These are phyloP conservation scores for Papilio polyxenes DNA, from an alignment of 1,140 invertebrate genomes.

Conservation along the genomic window DNA sequence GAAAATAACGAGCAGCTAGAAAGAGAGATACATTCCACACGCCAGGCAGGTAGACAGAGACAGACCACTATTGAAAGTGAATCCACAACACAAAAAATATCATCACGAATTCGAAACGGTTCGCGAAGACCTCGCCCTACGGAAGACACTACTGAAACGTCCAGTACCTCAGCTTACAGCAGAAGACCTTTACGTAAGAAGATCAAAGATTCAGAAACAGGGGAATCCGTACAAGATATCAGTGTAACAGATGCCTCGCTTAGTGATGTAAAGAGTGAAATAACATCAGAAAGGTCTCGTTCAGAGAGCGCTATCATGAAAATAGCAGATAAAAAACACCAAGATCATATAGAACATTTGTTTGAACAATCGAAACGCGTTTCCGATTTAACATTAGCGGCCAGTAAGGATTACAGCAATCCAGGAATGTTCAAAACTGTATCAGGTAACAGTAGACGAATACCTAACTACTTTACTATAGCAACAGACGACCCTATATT, in stretches of 20 bases:
- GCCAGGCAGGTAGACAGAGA: slow-evolving; percentile 54
- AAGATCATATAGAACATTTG: slow-evolving; percentile 66
- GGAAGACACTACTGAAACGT: slow-evolving; percentile 64
- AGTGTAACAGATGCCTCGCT: slow-evolving; percentile 64
- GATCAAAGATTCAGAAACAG: slow-evolving; percentile 68
- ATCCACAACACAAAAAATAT: slow-evolving; percentile 64
- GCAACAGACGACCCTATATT: slow-evolving; percentile 83
- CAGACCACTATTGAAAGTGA: slow-evolving; percentile 57
- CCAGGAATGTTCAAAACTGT: slow-evolving; percentile 81
- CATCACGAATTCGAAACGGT: slow-evolving; percentile 69
- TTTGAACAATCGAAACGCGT: slow-evolving; percentile 81
- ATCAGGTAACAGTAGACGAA: slow-evolving; percentile 77
- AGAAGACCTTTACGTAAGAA: slow-evolving; percentile 70
- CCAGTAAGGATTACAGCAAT: slow-evolving; percentile 82
- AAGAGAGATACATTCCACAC: slow-evolving; percentile 59
- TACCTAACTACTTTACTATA: slow-evolving; percentile 83
- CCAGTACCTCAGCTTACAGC: slow-evolving; percentile 53
- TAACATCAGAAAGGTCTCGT: slow-evolving; percentile 73
- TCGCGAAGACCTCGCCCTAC: slow-evolving; percentile 63
- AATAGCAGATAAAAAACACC: slow-evolving; percentile 77
- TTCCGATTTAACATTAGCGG: slow-evolving; percentile 82
- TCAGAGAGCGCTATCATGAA: slow-evolving; percentile 82
- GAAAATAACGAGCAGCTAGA: slow-evolving; percentile 62
- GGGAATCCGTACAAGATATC: slow-evolving; percentile 70
- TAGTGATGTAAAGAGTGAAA: slow-evolving; percentile 63